Percentiles rank a stretch among this genome's conserved stretches.
Conservation (phyloP, 2,888 invertebrate genomes). For the Drosophila eohydei region DNA sequence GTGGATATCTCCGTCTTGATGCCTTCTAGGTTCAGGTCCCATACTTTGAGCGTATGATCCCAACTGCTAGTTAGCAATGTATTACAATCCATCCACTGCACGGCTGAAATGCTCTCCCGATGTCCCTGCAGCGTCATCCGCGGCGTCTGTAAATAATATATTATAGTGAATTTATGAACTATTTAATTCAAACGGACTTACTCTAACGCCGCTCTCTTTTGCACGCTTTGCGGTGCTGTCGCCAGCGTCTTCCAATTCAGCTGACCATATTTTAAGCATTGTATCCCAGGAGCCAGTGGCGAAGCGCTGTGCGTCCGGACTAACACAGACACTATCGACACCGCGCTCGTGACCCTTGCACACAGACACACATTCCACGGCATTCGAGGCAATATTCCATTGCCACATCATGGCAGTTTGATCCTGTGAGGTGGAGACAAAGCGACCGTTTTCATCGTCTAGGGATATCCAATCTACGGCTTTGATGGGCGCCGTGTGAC, state of each 20-base stretch:
- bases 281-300: conserved; percentile 97
- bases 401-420: conserved; percentile 96
- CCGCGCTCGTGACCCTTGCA: conserved; percentile 97
- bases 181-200: conserved; percentile 67
- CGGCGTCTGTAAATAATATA: conserved; percentile 87
- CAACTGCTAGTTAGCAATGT: conserved; percentile 95
- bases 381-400: conserved; percentile 91
- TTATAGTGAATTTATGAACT: not conserved
- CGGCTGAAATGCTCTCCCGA: conserved; percentile 94
- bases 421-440: conserved; percentile 95
- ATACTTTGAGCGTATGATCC: conserved; percentile 97
- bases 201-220: conserved; percentile 85
- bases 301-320: conserved; percentile 87
- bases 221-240: conserved; percentile 88
- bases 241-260: conserved; percentile 87
- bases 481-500: conserved; percentile 94
- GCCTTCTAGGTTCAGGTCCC: conserved; percentile 95
- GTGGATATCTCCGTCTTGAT: conserved; percentile 93
- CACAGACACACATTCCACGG: conserved; percentile 91
- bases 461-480: conserved; percentile 94
- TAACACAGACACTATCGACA: conserved; percentile 94
- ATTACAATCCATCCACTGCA: conserved; percentile 92
- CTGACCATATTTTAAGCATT: conserved; percentile 95
- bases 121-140: conserved; percentile 95
- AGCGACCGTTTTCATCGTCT: conserved; percentile 88